Evolutionary conservation across 1,140 invertebrate species (phyloP).

Genomic region (Coelopa frigida): DNA sequence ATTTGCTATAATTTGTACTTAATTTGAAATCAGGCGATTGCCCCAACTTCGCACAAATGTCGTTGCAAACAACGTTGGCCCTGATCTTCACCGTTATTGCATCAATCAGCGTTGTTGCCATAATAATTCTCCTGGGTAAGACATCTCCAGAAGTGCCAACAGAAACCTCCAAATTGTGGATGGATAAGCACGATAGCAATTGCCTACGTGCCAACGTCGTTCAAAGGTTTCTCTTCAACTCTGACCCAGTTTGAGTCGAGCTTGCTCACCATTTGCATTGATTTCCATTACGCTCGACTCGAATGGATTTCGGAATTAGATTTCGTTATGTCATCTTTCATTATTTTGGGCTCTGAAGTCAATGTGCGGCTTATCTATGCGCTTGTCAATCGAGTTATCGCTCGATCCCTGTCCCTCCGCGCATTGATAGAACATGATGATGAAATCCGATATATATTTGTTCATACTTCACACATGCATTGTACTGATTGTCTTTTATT

Average conservation of each 20-base stretch:
- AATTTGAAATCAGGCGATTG: too few relatives aligned
- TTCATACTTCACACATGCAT: neutral
- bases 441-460: neutral
- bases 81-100: constrained; percentile 36
- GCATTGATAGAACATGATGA: neutral
- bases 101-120: constrained; percentile 35
- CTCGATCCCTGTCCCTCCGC: neutral
- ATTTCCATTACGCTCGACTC: too few relatives aligned
- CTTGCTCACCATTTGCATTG: neutral
- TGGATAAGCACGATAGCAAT: neutral
- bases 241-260: neutral
- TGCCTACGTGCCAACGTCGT: neutral
- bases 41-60: too few relatives aligned
- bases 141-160: neutral
- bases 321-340: neutral
- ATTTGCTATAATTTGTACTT: too few relatives aligned
- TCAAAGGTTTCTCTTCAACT: neutral
- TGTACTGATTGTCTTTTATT: constrained; percentile 8
- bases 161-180: neutral
- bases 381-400: neutral
- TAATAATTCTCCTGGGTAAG: constrained; percentile 42
- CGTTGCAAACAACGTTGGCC: constrained; percentile 30
- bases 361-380: neutral
- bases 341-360: neutral
- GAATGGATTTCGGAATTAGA: too few relatives aligned